A percentile compares a stretch with the other conserved stretches of the same genome.
Evolutionary conservation across 2,888 invertebrate species (phyloP).

Genomic region (Tipula lateralis): DNA sequence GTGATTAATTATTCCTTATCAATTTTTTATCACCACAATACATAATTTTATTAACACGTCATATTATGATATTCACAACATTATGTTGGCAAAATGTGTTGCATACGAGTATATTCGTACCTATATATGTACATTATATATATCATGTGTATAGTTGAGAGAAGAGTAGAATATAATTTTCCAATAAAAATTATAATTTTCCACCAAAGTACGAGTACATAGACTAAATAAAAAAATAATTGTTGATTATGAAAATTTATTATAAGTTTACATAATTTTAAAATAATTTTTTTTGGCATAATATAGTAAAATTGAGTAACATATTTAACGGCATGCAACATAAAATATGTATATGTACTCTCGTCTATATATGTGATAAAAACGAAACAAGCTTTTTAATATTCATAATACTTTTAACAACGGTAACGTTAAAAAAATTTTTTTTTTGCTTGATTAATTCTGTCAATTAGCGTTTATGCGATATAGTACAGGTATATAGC

Average conservation of each 20-base stretch:
- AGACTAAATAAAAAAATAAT: not conserved
- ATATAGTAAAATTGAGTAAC: not conserved
- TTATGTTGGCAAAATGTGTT: not conserved
- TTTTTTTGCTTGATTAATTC: conserved; percentile 19
- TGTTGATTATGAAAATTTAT: not conserved
- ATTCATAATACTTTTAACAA: not conserved
- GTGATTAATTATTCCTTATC: not conserved
- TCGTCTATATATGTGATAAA: not conserved
- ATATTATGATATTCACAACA: not conserved
- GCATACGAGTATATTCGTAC: too few species aligned
- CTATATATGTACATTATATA: too few species aligned
- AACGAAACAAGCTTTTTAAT: not conserved
- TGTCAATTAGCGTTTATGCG: not conserved
- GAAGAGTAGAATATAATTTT: not conserved
- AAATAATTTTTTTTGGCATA: not conserved
- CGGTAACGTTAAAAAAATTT: not conserved
- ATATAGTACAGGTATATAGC: not conserved
- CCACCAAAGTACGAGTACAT: not conserved
- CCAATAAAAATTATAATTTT: not conserved
- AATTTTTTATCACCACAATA: not conserved
- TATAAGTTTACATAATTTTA: not conserved
- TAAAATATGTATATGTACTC: not conserved
- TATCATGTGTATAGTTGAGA: not conserved
- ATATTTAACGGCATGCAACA: not conserved
- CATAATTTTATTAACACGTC: not conserved